These are phyloP conservation scores for Myotis yumanensis DNA, from an alignment of 2,113 vertebrate genomes.

Conservation along the genomic window DNA sequence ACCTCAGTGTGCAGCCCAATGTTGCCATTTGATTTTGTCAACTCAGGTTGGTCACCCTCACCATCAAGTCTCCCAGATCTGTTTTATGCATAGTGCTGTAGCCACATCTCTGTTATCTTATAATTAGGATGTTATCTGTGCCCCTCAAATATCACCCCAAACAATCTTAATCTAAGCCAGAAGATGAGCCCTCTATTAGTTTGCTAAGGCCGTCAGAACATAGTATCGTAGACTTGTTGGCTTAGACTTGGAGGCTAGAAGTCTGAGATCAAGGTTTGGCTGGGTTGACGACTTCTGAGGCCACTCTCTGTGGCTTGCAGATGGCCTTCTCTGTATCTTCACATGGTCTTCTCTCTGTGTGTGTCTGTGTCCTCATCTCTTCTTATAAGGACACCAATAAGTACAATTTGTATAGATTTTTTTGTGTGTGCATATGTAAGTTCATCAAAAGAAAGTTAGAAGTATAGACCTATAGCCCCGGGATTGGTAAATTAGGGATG, in stretches of 20 bases:
- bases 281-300: not conserved
- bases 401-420: not conserved
- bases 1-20: not conserved
- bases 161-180: not conserved
- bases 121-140: not conserved
- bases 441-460: slow-evolving; percentile 7
- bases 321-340: not conserved
- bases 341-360: no score
- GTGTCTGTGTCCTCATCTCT: not conserved
- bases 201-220: not conserved
- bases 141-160: not conserved
- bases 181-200: not conserved
- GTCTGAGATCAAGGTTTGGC: not conserved
- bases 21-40: not conserved
- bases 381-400: not conserved
- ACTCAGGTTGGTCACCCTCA: not conserved
- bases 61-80: not conserved
- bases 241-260: not conserved
- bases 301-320: not conserved
- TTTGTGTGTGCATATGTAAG: not conserved
- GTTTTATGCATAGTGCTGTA: not conserved
- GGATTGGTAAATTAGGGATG: not conserved
- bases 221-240: not conserved
- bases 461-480: not conserved
- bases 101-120: not conserved